Evolutionary conservation across 2,888 invertebrate genomes (phyloP).

Genomic region (Andrena flavipes): DNA sequence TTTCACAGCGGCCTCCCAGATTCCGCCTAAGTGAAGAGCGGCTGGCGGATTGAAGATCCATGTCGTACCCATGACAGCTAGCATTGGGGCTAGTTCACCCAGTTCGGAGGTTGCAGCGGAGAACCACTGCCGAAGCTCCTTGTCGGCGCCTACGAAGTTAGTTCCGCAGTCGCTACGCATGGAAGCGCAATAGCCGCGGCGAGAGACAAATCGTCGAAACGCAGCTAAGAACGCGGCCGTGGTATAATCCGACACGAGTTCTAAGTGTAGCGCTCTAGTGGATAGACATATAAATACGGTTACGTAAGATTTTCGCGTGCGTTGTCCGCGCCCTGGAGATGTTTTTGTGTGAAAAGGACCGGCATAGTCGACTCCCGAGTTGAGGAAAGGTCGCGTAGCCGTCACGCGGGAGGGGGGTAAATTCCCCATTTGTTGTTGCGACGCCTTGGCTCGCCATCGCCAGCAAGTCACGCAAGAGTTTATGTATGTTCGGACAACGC

Average conservation of each 20-base stretch:
- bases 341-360: background rate
- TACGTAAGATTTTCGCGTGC: background rate
- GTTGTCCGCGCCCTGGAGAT: background rate
- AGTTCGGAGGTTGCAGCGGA: background rate
- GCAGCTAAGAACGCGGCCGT: too few species aligned
- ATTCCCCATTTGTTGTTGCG: background rate
- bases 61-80: background rate
- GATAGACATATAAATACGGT: too few species aligned
- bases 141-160: too few species aligned
- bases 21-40: background rate
- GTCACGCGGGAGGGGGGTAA: background rate
- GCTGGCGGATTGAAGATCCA: background rate
- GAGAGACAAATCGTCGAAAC: background rate
- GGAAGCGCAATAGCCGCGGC: background rate
- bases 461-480: background rate
- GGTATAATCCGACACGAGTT: too few species aligned
- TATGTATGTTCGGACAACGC: too few species aligned
- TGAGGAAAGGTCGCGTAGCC: background rate
- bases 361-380: background rate
- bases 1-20: background rate
- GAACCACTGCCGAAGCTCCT: too few species aligned
- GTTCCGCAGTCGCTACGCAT: background rate
- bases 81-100: rapidly evolving
- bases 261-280: too few species aligned
- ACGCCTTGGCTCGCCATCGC: background rate